These are phyloP conservation scores for Mastacembelus armatus DNA, from an alignment of 2,797 vertebrate genomes.

Conservation along the genomic window DNA sequence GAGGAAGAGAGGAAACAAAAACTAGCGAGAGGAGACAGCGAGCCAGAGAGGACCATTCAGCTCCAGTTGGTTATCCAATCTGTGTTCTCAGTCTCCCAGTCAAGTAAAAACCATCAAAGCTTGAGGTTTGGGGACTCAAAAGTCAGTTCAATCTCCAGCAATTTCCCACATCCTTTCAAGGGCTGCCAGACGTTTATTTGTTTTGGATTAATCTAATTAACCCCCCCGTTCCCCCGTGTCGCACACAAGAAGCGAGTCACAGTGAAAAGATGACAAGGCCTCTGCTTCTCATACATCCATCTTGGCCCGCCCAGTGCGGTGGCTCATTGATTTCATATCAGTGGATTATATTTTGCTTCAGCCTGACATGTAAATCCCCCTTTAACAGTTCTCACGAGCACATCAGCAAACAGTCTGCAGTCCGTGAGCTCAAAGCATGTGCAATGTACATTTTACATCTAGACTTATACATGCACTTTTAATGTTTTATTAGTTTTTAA, in stretches of 20 bases:
- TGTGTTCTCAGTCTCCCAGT: slow-evolving; percentile 65
- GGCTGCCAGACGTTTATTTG: slow-evolving; percentile 80
- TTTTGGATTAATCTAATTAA: slow-evolving; percentile 83
- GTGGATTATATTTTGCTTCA: slow-evolving; percentile 52
- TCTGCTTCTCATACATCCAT: slow-evolving; percentile 47
- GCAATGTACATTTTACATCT: too few species aligned
- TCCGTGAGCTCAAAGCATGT: background rate
- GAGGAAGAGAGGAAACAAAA: slow-evolving; percentile 24
- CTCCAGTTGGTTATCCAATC: slow-evolving; percentile 64
- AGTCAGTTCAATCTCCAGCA: slow-evolving; percentile 73
- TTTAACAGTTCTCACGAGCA: slow-evolving; percentile 52
- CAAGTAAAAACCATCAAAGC: slow-evolving; percentile 79
- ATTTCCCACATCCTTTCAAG: slow-evolving; percentile 76
- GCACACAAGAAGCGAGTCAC: slow-evolving; percentile 60
- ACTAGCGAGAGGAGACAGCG: slow-evolving; percentile 4
- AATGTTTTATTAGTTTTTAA: too few species aligned
- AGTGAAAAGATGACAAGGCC: slow-evolving; percentile 70
- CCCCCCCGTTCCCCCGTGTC: slow-evolving; percentile 66
- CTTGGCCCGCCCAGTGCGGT: slow-evolving; percentile 27
- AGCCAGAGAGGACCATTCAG: slow-evolving; percentile 40
- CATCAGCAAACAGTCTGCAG: slow-evolving; percentile 40
- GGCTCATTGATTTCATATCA: slow-evolving; percentile 61
- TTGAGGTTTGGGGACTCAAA: slow-evolving; percentile 71
- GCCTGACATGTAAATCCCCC: slow-evolving; percentile 54
- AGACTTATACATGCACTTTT: too few species aligned